Evolutionary conservation across 2,888 invertebrate genomes (phyloP).

Genomic region (Campoplex nolae): DNA sequence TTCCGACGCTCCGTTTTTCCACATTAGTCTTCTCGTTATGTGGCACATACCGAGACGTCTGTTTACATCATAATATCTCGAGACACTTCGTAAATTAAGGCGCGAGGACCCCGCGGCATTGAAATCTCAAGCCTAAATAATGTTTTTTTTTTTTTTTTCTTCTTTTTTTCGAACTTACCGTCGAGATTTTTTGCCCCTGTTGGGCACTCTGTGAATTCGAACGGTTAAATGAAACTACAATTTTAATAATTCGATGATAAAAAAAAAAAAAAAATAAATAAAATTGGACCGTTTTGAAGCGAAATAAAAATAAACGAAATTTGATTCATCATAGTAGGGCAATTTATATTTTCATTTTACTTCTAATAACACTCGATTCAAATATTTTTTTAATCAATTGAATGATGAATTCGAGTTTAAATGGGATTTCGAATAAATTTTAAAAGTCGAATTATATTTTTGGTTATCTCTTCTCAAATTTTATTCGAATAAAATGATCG

Average conservation of each 20-base stretch:
- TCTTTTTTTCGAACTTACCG: slow-evolving; percentile 3
- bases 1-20: slow-evolving; percentile 15
- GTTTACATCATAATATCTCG: slow-evolving; percentile 68
- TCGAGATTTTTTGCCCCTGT: background rate
- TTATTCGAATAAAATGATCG: no score
- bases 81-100: slow-evolving; percentile 73
- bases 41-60: slow-evolving; percentile 49
- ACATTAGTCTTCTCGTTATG: slow-evolving; percentile 39
- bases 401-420: background rate
- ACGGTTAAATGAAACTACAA: background rate
- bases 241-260: background rate
- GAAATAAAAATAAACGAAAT: no score
- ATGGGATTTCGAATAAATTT: no score
- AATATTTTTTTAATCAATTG: no score
- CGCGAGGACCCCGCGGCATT: slow-evolving; percentile 35
- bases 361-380: no score
- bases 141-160: slow-evolving; percentile 4
- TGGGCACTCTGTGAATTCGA: slow-evolving; percentile 17
- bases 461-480: no score
- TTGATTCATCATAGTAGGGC: no score
- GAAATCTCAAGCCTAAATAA: slow-evolving; percentile 38
- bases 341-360: no score
- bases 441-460: no score
- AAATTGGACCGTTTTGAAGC: background rate
- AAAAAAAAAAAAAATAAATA: background rate